Percentiles rank a stretch among this genome's conserved stretches.
phyloP scores from a whole-genome alignment of 1,140 invertebrate species.

The Limonius californicus region DNA sequence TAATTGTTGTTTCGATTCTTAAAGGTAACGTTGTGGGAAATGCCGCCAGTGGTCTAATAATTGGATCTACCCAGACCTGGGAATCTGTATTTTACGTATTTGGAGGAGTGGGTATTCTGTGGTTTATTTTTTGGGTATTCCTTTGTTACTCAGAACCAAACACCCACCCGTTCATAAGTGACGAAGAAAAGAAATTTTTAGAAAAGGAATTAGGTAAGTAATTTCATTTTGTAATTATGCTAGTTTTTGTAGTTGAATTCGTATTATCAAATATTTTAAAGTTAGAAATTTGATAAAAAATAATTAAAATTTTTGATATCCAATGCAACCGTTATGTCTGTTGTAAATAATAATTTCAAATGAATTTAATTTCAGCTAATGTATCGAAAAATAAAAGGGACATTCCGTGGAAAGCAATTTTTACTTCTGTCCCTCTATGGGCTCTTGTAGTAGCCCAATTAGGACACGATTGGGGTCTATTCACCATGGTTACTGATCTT shows the following conservation, averaged over 20 bases:
- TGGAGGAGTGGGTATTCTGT: slow-evolving; percentile 66
- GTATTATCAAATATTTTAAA: too few species aligned
- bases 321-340: too few species aligned
- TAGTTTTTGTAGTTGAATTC: too few species aligned
- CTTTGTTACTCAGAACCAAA: slow-evolving; percentile 76
- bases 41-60: slow-evolving; percentile 64
- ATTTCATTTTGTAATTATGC: slow-evolving; percentile 8
- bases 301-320: too few species aligned
- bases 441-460: slow-evolving; percentile 69
- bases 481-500: slow-evolving; percentile 88
- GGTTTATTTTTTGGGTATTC: slow-evolving; percentile 66
- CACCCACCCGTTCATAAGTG: slow-evolving; percentile 79
- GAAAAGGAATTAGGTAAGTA: slow-evolving; percentile 58
- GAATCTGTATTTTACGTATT: slow-evolving; percentile 80
- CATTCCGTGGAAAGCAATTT: slow-evolving; percentile 64
- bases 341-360: too few species aligned
- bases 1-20: too few species aligned
- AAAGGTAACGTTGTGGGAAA: slow-evolving; percentile 63
- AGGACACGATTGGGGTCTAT: slow-evolving; percentile 92
- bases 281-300: too few species aligned
- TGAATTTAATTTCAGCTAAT: too few species aligned
- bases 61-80: slow-evolving; percentile 66
- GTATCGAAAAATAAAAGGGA: slow-evolving; percentile 21
- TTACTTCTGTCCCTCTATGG: slow-evolving; percentile 76
- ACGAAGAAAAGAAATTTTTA: slow-evolving; percentile 73